Base-by-base conservation (phyloP, 2,888 invertebrate genomes). In the Drosophila meridiana region DNA sequence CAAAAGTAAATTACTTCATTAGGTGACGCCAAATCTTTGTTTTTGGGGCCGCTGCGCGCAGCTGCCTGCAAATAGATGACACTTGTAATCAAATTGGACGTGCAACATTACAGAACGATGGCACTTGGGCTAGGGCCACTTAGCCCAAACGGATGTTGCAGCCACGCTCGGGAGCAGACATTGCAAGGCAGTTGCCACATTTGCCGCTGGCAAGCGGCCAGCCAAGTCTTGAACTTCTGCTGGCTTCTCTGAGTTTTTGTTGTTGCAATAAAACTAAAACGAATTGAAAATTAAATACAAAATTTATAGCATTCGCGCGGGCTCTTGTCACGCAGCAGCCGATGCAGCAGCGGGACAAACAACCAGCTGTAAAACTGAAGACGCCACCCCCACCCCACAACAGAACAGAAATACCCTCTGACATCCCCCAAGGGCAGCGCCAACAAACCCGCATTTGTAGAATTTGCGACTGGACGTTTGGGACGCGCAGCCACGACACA, bases 1-100 rank as follows among this genome's bases (percentile, higher is more conserved):
- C 73, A 72, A 87, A 87, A 87, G 77, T 85, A 90, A 90, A 87
- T 87, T 83, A 90, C 90, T 87, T 90, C 88, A 90, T 87, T 87
- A 90, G 79, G 63, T 69, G 64, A 64, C 71, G 80, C 56, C 67
- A 63, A 69, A 68, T 81, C 69, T 67, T 62, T 72, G 64, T 80
- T 62, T 62, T 70, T 58, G 52, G 20, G 26, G 11, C 42, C 32
- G 20, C 32, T 62, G 5, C 47, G 42, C 72, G 55, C 66, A 47
- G 71, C 63, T 64, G 72, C 57, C 58, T 72, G 69, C 76, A 76
- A 89, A 89, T 82, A 69, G 87, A 89, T 84, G 84, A 87, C 84
- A 85, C 74, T 85, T 80, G 89, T 87, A 85, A 85, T 85, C 89
- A 85, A 89, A 85, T 89, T 82, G 89, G 82, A 87, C 89, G 87